A percentile compares a stretch with the other conserved stretches of the same genome.
These are phyloP conservation scores for Trichonephila clavipes DNA, from an alignment of 1,140 invertebrate genomes.

Conservation along the genomic window DNA sequence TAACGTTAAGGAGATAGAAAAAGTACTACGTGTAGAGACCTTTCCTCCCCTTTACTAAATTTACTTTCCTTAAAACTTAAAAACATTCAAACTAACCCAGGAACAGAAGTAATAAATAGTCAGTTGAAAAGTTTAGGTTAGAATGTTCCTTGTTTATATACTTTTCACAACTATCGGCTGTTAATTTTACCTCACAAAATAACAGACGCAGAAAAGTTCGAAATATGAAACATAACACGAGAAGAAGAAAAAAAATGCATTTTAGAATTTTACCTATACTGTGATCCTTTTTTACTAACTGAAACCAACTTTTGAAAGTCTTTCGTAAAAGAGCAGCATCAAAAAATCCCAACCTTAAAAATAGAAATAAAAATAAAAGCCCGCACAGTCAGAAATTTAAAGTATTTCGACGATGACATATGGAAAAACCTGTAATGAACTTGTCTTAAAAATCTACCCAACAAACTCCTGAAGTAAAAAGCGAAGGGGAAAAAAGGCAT, in stretches of 20 bases:
- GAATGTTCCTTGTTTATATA: too few species aligned
- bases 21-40: too few species aligned
- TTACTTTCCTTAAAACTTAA: too few species aligned
- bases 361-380: background rate
- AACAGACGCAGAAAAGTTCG: too few species aligned
- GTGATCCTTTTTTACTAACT: background rate
- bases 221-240: too few species aligned
- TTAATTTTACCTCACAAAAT: too few species aligned
- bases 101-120: too few species aligned
- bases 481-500: background rate
- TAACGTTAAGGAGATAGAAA: too few species aligned
- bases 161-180: too few species aligned
- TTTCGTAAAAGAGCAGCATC: background rate
- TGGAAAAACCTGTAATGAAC: constrained; percentile 40
- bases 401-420: background rate
- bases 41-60: too few species aligned
- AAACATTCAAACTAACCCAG: too few species aligned
- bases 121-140: too few species aligned
- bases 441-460: constrained; percentile 3
- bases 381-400: constrained; percentile 17
- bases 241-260: background rate
- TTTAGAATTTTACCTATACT: background rate
- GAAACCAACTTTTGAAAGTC: background rate
- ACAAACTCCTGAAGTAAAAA: background rate
- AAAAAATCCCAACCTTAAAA: background rate